Conservation (phyloP, 2,888 invertebrate species). For the Hymenopus coronatus region DNA sequence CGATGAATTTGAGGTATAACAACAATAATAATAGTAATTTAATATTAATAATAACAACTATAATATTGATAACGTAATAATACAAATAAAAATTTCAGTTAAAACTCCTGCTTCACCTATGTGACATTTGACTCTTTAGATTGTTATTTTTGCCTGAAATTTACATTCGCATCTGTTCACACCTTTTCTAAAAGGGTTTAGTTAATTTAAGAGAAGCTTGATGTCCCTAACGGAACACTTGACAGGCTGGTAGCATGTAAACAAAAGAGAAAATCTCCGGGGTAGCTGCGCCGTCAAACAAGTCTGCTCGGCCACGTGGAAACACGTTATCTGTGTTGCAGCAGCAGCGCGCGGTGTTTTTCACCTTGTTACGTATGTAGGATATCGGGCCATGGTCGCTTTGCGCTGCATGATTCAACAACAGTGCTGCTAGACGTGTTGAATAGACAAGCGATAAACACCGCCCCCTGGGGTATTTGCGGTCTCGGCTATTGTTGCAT, state of each 20-base stretch:
- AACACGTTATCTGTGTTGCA: neutral
- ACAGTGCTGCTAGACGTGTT: neutral
- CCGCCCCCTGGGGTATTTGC: neutral
- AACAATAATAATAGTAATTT: no score
- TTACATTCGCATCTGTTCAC: no score
- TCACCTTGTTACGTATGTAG: neutral
- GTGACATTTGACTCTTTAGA: no score
- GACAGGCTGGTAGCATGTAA: neutral
- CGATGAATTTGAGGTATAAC: no score
- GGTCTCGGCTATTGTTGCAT: neutral
- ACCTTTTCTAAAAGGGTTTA: no score
- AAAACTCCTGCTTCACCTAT: no score
- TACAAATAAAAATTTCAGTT: no score
- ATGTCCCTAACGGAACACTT: no score
- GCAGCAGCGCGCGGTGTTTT: neutral
- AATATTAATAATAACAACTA: no score
- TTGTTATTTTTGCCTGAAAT: no score
- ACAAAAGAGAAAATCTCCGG: neutral
- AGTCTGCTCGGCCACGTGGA: neutral
- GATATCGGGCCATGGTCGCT: neutral
- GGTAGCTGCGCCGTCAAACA: neutral
- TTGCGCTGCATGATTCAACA: neutral
- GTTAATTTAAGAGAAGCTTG: no score
- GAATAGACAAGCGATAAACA: neutral
- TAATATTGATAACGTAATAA: no score